Conservation (phyloP, 2,113 vertebrate genomes). For the Sterna hirundo region DNA sequence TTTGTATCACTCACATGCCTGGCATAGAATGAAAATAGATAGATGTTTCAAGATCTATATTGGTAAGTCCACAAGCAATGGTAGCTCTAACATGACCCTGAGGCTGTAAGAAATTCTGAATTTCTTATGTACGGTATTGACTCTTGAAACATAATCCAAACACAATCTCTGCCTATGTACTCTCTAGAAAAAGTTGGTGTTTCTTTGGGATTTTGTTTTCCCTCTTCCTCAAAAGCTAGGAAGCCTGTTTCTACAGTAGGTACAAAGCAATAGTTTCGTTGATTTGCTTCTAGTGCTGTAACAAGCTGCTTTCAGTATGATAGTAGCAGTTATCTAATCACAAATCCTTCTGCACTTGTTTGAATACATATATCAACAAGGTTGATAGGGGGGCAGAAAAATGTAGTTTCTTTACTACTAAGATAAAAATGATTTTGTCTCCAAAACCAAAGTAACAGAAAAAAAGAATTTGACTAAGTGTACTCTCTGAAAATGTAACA, state of each 20-base stretch:
- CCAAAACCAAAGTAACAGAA: not conserved
- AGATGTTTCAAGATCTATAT: not conserved
- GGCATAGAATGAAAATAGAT: not conserved
- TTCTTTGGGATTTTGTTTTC: not conserved
- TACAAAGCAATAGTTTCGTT: not conserved
- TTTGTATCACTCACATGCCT: not conserved
- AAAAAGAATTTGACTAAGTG: not conserved
- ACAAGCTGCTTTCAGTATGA: not conserved
- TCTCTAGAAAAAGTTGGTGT: not conserved
- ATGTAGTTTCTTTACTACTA: not conserved
- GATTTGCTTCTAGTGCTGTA: not conserved
- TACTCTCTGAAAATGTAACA: not conserved
- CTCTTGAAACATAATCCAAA: not conserved
- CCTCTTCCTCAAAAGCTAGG: not conserved
- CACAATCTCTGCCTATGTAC: not conserved
- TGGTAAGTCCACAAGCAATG: not conserved
- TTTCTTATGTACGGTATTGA: not conserved
- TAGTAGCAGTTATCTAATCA: not conserved
- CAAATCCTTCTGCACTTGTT: not conserved
- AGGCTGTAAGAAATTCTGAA: not conserved
- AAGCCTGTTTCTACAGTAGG: not conserved
- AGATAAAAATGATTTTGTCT: not conserved
- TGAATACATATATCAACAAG: not conserved
- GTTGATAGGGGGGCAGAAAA: not conserved
- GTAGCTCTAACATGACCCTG: not conserved